A percentile compares a stretch with the other conserved stretches of the same genome.
phyloP scores from a whole-genome alignment of 1,140 invertebrate genomes.

The Cyclargus thomasi region DNA sequence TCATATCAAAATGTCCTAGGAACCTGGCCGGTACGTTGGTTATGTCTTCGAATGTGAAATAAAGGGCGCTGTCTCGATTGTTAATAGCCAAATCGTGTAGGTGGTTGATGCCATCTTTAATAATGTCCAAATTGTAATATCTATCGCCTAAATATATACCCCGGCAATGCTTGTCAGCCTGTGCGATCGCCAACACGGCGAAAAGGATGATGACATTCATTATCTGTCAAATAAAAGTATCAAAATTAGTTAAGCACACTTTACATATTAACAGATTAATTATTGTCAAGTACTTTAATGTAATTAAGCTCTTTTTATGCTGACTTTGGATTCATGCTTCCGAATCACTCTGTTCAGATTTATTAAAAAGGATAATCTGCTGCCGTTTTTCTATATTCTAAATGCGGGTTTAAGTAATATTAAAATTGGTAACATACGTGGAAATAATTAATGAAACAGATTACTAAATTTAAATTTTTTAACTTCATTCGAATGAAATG shows the following conservation, averaged over 20 bases:
- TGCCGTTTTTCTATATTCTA: too few relatives aligned
- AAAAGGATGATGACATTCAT: slow-evolving; percentile 4
- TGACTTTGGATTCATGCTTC: too few relatives aligned
- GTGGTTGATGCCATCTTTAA: slow-evolving; percentile 54
- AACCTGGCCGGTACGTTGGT: slow-evolving; percentile 27
- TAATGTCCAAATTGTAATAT: slow-evolving; percentile 46
- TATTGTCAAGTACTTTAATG: neutral
- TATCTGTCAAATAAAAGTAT: neutral
- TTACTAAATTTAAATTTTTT: too few relatives aligned
- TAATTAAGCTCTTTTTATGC: too few relatives aligned
- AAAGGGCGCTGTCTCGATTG: slow-evolving; percentile 44
- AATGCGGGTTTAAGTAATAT: too few relatives aligned
- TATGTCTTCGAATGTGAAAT: slow-evolving; percentile 52
- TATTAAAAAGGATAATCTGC: too few relatives aligned
- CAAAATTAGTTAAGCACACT: neutral
- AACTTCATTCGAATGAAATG: too few relatives aligned
- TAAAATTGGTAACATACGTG: too few relatives aligned
- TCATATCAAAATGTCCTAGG: slow-evolving; percentile 42
- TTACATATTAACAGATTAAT: neutral
- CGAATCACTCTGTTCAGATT: too few relatives aligned
- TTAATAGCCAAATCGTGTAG: slow-evolving; percentile 45
- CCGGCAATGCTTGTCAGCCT: slow-evolving; percentile 41
- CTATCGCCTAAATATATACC: slow-evolving; percentile 44
- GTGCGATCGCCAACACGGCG: slow-evolving; percentile 20
- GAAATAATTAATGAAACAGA: too few relatives aligned